These are phyloP conservation scores for Leucoraja ocellata DNA, from an alignment of 2,797 vertebrate genomes.

Conservation along the genomic window DNA sequence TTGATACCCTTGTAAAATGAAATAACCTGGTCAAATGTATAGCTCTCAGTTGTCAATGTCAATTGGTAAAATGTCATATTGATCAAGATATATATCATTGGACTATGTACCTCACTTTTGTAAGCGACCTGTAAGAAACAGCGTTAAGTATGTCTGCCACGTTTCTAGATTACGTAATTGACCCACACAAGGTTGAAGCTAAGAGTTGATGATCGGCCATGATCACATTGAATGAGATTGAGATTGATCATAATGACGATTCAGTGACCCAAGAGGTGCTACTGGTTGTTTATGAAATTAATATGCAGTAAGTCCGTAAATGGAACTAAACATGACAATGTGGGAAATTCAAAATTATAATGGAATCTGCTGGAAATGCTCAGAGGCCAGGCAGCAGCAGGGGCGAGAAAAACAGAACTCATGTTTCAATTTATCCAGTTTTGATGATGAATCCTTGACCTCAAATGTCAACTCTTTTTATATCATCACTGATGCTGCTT, in stretches of 20 bases:
- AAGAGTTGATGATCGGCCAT: neutral
- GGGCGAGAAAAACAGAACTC: too few relatives aligned
- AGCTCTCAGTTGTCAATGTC: neutral
- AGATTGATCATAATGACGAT: neutral
- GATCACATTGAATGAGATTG: neutral
- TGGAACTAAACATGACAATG: too few relatives aligned
- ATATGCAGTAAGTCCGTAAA: too few relatives aligned
- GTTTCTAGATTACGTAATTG: neutral
- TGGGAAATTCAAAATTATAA: too few relatives aligned
- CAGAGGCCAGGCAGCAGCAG: too few relatives aligned
- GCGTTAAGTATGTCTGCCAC: neutral
- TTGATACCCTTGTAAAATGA: neutral
- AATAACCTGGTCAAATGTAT: neutral
- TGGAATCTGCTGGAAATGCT: too few relatives aligned
- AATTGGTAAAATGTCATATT: neutral
- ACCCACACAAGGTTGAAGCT: neutral
- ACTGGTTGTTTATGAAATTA: neutral
- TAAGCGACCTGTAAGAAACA: neutral
- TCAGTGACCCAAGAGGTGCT: neutral
- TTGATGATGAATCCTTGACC: too few relatives aligned
- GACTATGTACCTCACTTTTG: neutral
- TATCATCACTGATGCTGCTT: too few relatives aligned
- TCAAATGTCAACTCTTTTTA: too few relatives aligned
- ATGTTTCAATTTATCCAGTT: too few relatives aligned
- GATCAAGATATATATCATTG: neutral